Evolutionary conservation across 2,888 invertebrate genomes (phyloP), one percentile per base, ranked within the genome.

Genomic region (Allacma fusca): DNA sequence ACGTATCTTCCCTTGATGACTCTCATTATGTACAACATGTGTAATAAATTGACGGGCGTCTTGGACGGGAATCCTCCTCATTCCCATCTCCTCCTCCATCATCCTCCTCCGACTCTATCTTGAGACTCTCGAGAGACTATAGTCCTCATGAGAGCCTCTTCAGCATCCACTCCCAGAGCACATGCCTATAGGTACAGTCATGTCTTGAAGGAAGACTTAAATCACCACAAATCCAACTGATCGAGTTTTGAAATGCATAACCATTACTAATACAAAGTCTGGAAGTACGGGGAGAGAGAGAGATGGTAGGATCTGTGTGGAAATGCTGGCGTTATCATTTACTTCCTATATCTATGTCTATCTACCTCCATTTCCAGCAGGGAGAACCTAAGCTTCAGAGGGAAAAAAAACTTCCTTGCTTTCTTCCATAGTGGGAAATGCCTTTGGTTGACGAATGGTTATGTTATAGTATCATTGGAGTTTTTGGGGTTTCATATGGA

Each of bases 371-470:
- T 34, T 34, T 9, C 34, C 4, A 34, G 5, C 34, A 34, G 4
- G 34, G 34, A 34, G 9, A 9, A 9, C 34, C 4, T 7, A 34
- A 34, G 34, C 4, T 34, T n/a, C n/a, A n/a, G n/a, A 24, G 13
- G 64, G 19, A n/a, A 19, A 65, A 28, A 65, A 65, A 43, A 43
- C 29, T 68, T 68, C 21, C 34, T 43, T 50, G 5, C 50, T 50
- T 75, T 24, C 70, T 65, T 59, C 29, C 29, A 24, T 71, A 26
- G 24, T 65, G 34, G 16, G 43, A 71, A 57, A 57, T 59, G 67
- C 68, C 68, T 77, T 75, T 75, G 68, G 43, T 77, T 75, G 78
- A 75, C 75, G 59, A 75, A 57, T 73, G 73, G 73, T 73, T 73
- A 73, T 73, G 73, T 29, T 40, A 64, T 62, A 62, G 23, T 28